Conservation (phyloP, 2,797 vertebrate genomes). For the Somateria mollissima region DNA sequence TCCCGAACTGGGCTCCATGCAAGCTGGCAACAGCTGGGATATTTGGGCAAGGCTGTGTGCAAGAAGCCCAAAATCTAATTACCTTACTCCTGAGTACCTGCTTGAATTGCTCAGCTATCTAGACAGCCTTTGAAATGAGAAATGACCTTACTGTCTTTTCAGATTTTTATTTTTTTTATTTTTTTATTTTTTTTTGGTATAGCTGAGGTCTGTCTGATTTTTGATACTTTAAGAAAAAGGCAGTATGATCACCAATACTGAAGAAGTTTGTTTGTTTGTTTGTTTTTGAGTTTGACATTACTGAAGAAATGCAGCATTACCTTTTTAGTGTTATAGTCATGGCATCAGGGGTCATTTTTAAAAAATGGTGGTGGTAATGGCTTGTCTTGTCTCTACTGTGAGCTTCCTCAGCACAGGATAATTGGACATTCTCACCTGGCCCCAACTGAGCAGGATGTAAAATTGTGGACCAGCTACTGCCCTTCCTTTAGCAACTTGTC, state of each 20-base stretch:
- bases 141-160: background rate
- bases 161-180: background rate
- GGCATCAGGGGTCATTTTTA: background rate
- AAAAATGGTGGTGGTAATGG: background rate
- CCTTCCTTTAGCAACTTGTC: background rate
- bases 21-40: rapidly evolving
- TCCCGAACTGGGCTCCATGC: background rate
- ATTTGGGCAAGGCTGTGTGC: background rate
- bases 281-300: background rate
- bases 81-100: background rate
- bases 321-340: background rate
- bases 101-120: background rate
- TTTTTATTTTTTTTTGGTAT: background rate
- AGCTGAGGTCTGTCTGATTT: background rate
- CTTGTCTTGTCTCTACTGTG: background rate
- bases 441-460: background rate
- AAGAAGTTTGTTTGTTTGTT: background rate
- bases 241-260: background rate
- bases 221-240: background rate
- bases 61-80: background rate
- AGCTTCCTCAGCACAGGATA: background rate
- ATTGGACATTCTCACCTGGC: background rate
- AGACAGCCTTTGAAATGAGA: background rate
- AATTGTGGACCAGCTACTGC: background rate
- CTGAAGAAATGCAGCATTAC: background rate